Percentiles rank a stretch among this genome's conserved stretches.
Evolutionary conservation across 2,113 vertebrate species (phyloP).

Genomic region (Apeltes quadracus): DNA sequence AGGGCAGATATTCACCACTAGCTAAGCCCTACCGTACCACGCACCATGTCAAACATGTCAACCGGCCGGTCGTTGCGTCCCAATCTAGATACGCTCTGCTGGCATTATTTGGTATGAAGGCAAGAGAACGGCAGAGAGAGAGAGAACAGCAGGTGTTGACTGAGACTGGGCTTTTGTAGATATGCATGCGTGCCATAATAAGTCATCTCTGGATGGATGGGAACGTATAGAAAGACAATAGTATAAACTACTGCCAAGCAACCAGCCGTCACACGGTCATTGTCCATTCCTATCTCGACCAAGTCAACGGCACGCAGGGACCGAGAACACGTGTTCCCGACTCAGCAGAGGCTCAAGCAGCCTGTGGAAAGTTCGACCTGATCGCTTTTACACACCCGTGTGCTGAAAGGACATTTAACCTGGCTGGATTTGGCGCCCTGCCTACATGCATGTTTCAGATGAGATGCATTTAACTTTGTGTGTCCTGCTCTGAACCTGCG

Average conservation of each 20-base stretch:
- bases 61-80: conserved; percentile 24
- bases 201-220: background rate
- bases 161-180: too few species aligned
- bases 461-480: conserved; percentile 48
- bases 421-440: background rate
- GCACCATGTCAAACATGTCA: conserved; percentile 33
- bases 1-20: conserved; percentile 62
- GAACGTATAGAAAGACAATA: background rate
- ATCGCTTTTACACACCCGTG: conserved; percentile 22
- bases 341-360: conserved; percentile 18
- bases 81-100: conserved; percentile 12
- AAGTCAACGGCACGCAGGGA: background rate
- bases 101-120: background rate
- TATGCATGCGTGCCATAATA: too few species aligned
- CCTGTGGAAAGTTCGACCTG: background rate
- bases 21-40: conserved; percentile 69
- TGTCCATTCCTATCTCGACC: background rate
- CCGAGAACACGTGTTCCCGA: conserved; percentile 1
- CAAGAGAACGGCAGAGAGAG: background rate
- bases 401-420: background rate
- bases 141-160: background rate
- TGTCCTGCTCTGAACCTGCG: conserved; percentile 5
- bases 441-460: conserved; percentile 47
- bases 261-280: conserved; percentile 7
- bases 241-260: background rate